These are phyloP conservation scores for Egretta garzetta DNA, from an alignment of 2,113 vertebrate genomes.

Conservation along the genomic window DNA sequence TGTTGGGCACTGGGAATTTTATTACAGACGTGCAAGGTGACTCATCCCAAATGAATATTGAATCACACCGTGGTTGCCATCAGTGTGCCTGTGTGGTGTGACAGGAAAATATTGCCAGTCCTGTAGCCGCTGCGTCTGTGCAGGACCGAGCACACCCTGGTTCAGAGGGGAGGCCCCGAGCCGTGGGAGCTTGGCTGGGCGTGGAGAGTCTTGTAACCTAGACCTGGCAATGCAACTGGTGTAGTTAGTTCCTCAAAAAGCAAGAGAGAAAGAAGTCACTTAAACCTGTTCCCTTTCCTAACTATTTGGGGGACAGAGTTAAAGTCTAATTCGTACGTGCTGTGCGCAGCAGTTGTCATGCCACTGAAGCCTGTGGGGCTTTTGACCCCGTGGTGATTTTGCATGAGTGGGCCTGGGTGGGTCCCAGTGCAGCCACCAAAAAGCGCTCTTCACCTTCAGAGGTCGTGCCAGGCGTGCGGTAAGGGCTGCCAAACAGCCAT, in stretches of 20 bases:
- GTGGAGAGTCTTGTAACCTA: not conserved
- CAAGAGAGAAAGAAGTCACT: not conserved
- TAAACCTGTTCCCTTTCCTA: not conserved
- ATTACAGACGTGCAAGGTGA: not conserved
- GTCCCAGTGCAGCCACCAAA: not conserved
- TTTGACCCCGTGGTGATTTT: not conserved
- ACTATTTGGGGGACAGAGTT: rapidly evolving
- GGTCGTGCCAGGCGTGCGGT: rapidly evolving
- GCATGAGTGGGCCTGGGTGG: not conserved
- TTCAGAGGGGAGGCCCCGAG: not conserved
- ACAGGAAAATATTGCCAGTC: not conserved
- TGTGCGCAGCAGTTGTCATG: not conserved
- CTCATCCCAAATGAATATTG: not conserved
- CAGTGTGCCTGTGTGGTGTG: not conserved
- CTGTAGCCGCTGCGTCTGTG: not conserved
- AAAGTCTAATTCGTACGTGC: not conserved
- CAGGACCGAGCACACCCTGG: not conserved
- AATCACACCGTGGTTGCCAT: not conserved
- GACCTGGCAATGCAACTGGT: not conserved
- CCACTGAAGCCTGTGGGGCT: not conserved
- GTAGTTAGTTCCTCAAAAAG: not conserved
- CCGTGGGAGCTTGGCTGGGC: not conserved
- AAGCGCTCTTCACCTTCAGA: not conserved
- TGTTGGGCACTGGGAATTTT: not conserved
- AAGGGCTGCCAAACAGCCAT: not conserved